A percentile compares a stretch with the other conserved stretches of the same genome.
Conservation (phyloP, 1,140 invertebrate species). For the Leptoteleia sp. region DNA sequence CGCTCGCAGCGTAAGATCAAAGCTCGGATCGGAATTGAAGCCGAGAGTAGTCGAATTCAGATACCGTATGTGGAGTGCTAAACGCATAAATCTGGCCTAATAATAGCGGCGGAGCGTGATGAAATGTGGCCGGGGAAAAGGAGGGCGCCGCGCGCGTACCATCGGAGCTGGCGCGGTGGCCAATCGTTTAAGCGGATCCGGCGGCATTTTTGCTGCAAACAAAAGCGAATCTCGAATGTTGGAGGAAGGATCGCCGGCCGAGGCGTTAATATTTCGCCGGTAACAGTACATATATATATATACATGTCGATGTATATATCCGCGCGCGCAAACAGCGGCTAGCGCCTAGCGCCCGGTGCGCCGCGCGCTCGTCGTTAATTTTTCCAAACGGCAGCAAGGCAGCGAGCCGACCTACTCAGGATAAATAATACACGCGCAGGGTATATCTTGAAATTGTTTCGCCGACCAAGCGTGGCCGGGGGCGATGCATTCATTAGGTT, state of each 20-base stretch:
- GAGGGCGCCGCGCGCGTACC: constrained; percentile 24
- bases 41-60: no score
- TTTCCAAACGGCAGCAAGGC: constrained; percentile 61
- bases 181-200: constrained; percentile 59
- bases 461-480: constrained; percentile 68
- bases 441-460: constrained; percentile 74
- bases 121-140: constrained; percentile 40
- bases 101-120: constrained; percentile 45
- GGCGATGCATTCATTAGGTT: constrained; percentile 80
- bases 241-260: constrained; percentile 39
- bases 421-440: constrained; percentile 69
- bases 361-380: constrained; percentile 65
- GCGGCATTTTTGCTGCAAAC: constrained; percentile 46
- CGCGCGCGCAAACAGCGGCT: constrained; percentile 60
- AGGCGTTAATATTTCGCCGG: constrained; percentile 64
- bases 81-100: no score
- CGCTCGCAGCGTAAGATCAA: no score
- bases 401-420: constrained; percentile 69
- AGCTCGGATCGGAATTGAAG: no score
- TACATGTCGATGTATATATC: no score
- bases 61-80: no score
- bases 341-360: constrained; percentile 39
- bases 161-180: no score
- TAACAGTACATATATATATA: no score
- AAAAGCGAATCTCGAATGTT: constrained; percentile 64